Evolutionary conservation across 1,140 invertebrate species (phyloP), one percentile per base, ranked within the genome.

Genomic region (Tetranychus urticae): DNA sequence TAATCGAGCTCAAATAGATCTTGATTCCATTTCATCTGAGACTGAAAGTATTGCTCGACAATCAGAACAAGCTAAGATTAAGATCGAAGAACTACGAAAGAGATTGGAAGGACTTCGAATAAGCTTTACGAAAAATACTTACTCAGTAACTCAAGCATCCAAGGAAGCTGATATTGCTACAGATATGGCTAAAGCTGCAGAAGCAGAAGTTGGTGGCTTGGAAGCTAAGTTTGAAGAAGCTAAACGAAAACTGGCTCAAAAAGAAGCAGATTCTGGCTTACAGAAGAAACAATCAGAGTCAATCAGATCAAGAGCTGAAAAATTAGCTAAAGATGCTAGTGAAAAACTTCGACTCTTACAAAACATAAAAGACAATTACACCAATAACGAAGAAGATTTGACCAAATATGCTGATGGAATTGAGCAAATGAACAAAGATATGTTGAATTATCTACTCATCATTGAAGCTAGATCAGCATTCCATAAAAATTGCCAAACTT

Each of bases 101-200:
- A 76, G 80, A 57, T 71, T 90, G 14, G 80, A 81, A 63, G 77
- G 79, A 46, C 73, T 92, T 10, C 81, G 86, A 66, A 82, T 81
- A 58, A 80, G 83, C 67, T 83, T 82, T 57, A 74, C 82, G 2
- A 81, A 81, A 68, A 88, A 89, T 70, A 80, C 85, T 65, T 72
- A 77, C 33, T 73, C 79, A 39, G 74, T 82, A 0, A 70, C 75
- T 39, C 78, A 80, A 64, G 81, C 82, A 1, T 72, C 72, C 31
- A 68, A 70, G 2, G 79, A 81, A 63, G 75, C 79, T 0, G 67
- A 71, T 3, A 71, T 70, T 23, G 78, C 82, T 0, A 73, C 71
- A 2, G 68, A 74, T 7, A 74, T 79, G 55, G 80, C 82, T 0
- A 71, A 74, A n/a, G 69, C 71, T 31, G 79, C 81, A 5, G 72